Base-by-base conservation (phyloP, 2,113 vertebrate species). In the Conger conger region DNA sequence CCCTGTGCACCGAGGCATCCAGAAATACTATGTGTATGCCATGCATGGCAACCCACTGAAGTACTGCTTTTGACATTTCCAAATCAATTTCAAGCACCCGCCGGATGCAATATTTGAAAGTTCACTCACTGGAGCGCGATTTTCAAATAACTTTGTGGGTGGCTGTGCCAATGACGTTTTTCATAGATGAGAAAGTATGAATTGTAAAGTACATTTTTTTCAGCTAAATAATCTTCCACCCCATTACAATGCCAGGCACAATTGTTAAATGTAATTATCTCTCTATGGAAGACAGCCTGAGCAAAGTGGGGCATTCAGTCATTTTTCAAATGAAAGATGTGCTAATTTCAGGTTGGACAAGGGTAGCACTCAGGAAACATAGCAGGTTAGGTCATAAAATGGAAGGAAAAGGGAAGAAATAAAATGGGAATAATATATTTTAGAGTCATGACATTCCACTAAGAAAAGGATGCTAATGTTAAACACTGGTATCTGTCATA, bases 11-110 rank as follows among this genome's bases (percentile, higher is more conserved):
- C n/a, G 68, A n/a, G 68, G 68, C 68, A 73, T 33, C 68, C 68
- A 73, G 27, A 73, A 73, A 73, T 27, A 73, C 68, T 73, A 73
- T 23, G n/a, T 73, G 68, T 33, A 73, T 33, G n/a, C 68, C n/a
- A 33, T 73, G 68, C 68, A 73, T 73, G 68, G n/a, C 68, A 33
- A 6, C n/a, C 68, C 68, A 33, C 4, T 73, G 68, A 73, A 73
- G 68, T 27, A 73, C 68, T 73, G 68, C n/a, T 30, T 8, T 73
- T 73, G 68, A 73, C 68, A 73, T 73, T 73, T 73, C 9, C 68
- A 73, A 73, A 73, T 73, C n/a, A 73, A 73, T 73, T 73, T 33
- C 68, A 73, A 73, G 68, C 68, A 30, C 68, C 68, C 23, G 68
- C 27, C n/a, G n/a, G 68, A 73, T 30, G n/a, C 68, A 73, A 13